A percentile compares a stretch with the other conserved stretches of the same genome.
Evolutionary conservation across 2,113 vertebrate genomes (phyloP).

Genomic region (Mirounga angustirostris): DNA sequence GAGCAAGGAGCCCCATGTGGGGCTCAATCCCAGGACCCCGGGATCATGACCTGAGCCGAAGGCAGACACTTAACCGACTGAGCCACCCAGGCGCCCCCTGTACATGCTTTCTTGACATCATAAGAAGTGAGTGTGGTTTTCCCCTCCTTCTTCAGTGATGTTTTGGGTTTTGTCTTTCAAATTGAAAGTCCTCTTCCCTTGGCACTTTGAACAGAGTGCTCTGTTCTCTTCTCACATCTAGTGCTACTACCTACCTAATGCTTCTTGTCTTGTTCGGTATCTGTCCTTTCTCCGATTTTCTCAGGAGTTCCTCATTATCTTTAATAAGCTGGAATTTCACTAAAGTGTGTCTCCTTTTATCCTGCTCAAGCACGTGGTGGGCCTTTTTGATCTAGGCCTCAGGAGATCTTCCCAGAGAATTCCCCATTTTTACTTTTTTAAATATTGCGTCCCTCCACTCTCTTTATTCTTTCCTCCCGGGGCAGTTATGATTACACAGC

Average conservation of each 20-base stretch:
- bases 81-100: not conserved
- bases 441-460: not conserved
- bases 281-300: not conserved
- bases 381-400: not conserved
- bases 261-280: not conserved
- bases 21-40: not conserved
- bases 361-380: not conserved
- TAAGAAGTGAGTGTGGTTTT: not conserved
- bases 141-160: not conserved
- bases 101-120: not conserved
- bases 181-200: not conserved
- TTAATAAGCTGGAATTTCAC: not conserved
- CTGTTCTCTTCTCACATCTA: not conserved
- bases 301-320: not conserved
- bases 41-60: not conserved
- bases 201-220: not conserved
- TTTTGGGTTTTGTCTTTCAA: not conserved
- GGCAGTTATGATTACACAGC: not conserved
- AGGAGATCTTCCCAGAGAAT: not conserved
- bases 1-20: not conserved
- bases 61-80: not conserved
- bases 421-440: not conserved
- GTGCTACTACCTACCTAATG: not conserved
- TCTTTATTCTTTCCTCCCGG: not conserved
- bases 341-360: not conserved